A percentile compares a stretch with the other conserved stretches of the same genome.
phyloP scores from a whole-genome alignment of 2,797 vertebrate genomes.

The Morelia viridis region DNA sequence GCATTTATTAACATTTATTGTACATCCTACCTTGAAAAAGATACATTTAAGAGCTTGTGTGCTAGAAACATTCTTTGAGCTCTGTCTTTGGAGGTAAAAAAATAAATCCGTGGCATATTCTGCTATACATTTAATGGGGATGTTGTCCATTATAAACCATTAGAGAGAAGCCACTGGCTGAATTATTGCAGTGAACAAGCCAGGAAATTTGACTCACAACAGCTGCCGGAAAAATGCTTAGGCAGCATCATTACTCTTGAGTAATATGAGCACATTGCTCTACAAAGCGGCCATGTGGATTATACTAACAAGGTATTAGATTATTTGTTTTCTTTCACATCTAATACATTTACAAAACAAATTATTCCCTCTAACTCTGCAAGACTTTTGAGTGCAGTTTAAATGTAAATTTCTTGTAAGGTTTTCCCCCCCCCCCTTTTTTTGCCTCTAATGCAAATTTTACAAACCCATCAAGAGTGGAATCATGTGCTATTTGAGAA shows the following conservation, averaged over 20 bases:
- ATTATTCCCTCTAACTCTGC: slow-evolving; percentile 11
- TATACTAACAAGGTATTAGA: slow-evolving; percentile 15
- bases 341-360: neutral
- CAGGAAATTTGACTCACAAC: neutral
- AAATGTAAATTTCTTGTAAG: slow-evolving; percentile 14
- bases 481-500: slow-evolving; percentile 12
- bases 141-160: fast-evolving
- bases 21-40: neutral
- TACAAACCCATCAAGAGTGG: neutral
- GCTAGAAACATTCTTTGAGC: neutral
- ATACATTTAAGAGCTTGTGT: neutral
- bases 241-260: fast-evolving
- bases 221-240: slow-evolving; percentile 29
- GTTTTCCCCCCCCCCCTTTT: neutral
- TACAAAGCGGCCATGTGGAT: slow-evolving; percentile 15
- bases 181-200: slow-evolving; percentile 16
- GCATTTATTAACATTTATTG: neutral
- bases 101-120: neutral
- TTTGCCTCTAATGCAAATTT: neutral
- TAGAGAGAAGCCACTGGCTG: neutral
- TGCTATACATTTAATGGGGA: neutral
- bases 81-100: neutral
- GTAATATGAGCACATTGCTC: neutral
- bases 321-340: slow-evolving; percentile 9
- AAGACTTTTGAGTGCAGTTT: neutral